A percentile compares a stretch with the other conserved stretches of the same genome.
phyloP scores from a whole-genome alignment of 1,140 invertebrate species.

The Halyomorpha halys region DNA sequence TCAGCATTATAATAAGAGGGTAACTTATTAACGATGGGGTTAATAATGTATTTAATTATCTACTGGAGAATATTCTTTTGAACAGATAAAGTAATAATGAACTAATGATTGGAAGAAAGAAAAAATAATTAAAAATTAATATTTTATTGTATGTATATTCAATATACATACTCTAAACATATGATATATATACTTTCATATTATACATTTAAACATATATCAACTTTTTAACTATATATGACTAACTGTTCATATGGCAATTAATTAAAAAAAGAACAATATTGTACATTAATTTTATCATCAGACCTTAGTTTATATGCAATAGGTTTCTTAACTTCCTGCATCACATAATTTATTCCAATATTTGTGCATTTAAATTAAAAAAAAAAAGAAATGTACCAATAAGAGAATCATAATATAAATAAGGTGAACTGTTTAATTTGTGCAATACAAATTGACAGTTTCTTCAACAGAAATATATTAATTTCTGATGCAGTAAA shows the following conservation, averaged over 20 bases:
- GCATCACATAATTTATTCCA: not conserved
- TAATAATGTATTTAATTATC: no score
- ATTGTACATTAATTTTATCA: slow-evolving; percentile 1
- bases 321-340: not conserved
- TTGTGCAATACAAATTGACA: no score
- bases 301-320: not conserved
- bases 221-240: slow-evolving; percentile 6
- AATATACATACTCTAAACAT: slow-evolving; percentile 20
- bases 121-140: slow-evolving; percentile 18
- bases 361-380: not conserved
- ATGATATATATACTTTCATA: slow-evolving; percentile 13
- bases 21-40: no score
- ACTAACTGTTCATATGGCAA: slow-evolving; percentile 16
- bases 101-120: not conserved
- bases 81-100: no score
- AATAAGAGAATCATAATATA: not conserved
- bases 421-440: no score
- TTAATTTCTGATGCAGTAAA: no score
- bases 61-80: no score
- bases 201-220: slow-evolving; percentile 11
- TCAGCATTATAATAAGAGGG: no score
- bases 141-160: slow-evolving; percentile 21
- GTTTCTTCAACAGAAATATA: no score
- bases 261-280: slow-evolving; percentile 12
- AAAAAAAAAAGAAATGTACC: not conserved